phyloP scores from a whole-genome alignment of 2,888 invertebrate genomes.

The Psylliodes chrysocephalus region DNA sequence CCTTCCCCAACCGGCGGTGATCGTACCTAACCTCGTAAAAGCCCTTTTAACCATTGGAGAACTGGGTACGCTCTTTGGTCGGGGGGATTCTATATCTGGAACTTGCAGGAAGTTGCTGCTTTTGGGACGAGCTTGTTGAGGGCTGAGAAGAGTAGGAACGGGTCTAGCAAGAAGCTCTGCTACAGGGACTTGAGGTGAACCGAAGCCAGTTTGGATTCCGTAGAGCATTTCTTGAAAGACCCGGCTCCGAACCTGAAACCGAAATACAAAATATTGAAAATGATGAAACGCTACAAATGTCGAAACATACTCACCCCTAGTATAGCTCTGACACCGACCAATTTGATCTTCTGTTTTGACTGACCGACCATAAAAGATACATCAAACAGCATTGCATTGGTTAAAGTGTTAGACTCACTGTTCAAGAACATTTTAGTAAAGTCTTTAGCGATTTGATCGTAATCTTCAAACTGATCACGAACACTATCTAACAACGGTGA shows the following conservation, averaged over 20 bases:
- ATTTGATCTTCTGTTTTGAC: conserved; percentile 86
- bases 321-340: conserved; percentile 91
- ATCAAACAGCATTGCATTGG: conserved; percentile 87
- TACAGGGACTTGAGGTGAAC: conserved; percentile 92
- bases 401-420: conserved; percentile 79
- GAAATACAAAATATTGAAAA: neutral
- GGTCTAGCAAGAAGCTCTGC: conserved; percentile 88
- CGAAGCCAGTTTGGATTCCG: conserved; percentile 93
- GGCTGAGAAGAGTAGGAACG: conserved; percentile 86
- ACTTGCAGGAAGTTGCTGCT: conserved; percentile 89
- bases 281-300: neutral
- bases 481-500: conserved; percentile 93
- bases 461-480: conserved; percentile 92
- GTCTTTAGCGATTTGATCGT: conserved; percentile 92
- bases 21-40: conserved; percentile 88
- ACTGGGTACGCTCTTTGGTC: conserved; percentile 92
- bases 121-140: conserved; percentile 86
- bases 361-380: conserved; percentile 92
- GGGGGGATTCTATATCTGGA: conserved; percentile 87
- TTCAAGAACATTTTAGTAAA: conserved; percentile 91
- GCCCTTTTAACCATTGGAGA: conserved; percentile 94
- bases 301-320: conserved; percentile 85
- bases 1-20: conserved; percentile 91
- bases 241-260: conserved; percentile 69
- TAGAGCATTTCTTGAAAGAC: conserved; percentile 96